These are phyloP conservation scores for Rutilus rutilus DNA, from an alignment of 2,113 vertebrate genomes.

Conservation along the genomic window DNA sequence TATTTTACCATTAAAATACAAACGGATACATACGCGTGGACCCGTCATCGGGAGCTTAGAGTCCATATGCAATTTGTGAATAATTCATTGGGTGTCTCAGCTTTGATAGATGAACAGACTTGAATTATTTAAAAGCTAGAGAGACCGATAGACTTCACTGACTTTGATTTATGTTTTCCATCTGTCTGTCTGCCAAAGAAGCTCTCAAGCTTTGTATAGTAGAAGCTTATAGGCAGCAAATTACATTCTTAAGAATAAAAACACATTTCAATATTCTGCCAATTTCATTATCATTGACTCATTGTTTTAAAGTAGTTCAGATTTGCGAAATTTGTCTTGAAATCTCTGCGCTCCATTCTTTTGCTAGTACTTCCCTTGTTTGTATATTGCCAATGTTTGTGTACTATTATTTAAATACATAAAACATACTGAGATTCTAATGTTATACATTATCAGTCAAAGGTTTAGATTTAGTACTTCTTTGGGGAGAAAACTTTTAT, in stretches of 20 bases:
- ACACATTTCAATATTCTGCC: neutral
- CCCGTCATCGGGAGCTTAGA: neutral
- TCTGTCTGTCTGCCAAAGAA: neutral
- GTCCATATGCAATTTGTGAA: slow-evolving; percentile 42
- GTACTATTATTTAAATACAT: too few species aligned
- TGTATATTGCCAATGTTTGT: too few species aligned
- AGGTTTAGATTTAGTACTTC: too few species aligned
- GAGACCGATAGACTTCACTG: neutral
- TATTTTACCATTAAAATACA: slow-evolving; percentile 32
- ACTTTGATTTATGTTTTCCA: neutral
- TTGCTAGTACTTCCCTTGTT: too few species aligned
- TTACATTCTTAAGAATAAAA: neutral
- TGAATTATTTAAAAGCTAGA: slow-evolving; percentile 34
- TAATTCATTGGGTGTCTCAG: slow-evolving; percentile 17
- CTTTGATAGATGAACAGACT: slow-evolving; percentile 3
- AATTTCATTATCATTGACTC: neutral
- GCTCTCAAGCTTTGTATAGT: neutral
- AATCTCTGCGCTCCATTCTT: too few species aligned
- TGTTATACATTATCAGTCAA: too few species aligned
- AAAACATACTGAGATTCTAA: too few species aligned
- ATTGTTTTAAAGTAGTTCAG: neutral
- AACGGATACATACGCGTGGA: neutral
- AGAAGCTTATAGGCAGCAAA: neutral
- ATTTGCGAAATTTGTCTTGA: too few species aligned
- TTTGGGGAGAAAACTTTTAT: too few species aligned